Evolutionary conservation across 2,888 invertebrate species (phyloP), one percentile per base, ranked within the genome.

Genomic region (Microdon myrmicae): DNA sequence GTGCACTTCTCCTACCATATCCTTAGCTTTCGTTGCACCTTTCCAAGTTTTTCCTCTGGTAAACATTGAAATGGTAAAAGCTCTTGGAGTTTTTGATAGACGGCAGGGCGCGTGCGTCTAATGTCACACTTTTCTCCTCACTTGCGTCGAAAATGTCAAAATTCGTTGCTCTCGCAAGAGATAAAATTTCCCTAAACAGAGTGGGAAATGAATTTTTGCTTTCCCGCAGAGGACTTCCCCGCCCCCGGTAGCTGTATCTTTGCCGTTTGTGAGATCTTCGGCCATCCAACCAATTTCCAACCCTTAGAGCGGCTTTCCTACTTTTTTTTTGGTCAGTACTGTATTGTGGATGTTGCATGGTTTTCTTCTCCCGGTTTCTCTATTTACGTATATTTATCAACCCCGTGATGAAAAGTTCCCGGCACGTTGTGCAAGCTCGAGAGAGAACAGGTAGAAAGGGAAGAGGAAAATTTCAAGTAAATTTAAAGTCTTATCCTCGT

Each of bases 401-500:
- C 55, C 55, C 56, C 45, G 32, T 28, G n/a, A 19, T 6, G 19
- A 49, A 61, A 61, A 56, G 29, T 44, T 61, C 61, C 61, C 64
- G 58, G 64, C 64, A 64, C 51, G 38, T 19, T 48, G 56, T 51
- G 45, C 51, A 64, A 64, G 64, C 51, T 53, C 41, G 5, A 13
- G 3, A 13, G 2, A 23, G 14, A 5, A 9, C 4, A 12, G 1
- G 20, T 17, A 22, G 10, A 13, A 9, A 17, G 16, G 16, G 17
- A 31, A 29, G 1, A 31, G 20, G 19, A 41, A 16, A 31, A 32
- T n/a, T 19, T 12, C 17, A 32, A 39, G 12, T 12, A 47, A 58
- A 43, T 47, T 53, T 51, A 64, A 64, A 64, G 58, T 51, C 51
- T 58, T 53, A 43, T 53, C 56, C 64, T 58, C 6, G 47, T 58